Evolutionary conservation across 1,140 invertebrate genomes (phyloP).

Genomic region (Rhyacophila brunnea): DNA sequence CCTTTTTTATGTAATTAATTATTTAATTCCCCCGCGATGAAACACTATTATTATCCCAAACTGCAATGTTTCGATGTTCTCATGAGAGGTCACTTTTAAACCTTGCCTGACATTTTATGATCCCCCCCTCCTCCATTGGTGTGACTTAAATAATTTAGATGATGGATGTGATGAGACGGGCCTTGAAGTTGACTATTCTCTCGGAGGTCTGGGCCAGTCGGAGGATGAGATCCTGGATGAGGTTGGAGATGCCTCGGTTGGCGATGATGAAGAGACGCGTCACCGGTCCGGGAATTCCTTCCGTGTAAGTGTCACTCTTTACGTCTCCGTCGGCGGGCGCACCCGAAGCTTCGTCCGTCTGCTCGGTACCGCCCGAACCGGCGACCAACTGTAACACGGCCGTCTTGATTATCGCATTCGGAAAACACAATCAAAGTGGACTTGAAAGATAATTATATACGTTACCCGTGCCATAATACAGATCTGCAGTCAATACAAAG

Average conservation of each 20-base stretch:
- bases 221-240: conserved; percentile 82
- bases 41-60: conserved; percentile 5
- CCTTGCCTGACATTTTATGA: not conserved
- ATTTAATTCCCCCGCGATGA: not conserved
- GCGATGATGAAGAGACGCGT: conserved; percentile 81
- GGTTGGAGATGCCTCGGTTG: conserved; percentile 78
- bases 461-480: no score
- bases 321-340: conserved; percentile 55
- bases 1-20: no score
- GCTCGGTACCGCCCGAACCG: conserved; percentile 61
- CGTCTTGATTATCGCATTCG: not conserved
- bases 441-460: conserved; percentile 36
- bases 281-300: conserved; percentile 80
- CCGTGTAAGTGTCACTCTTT: conserved; percentile 63
- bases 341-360: conserved; percentile 57
- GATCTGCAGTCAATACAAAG: no score
- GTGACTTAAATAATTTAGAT: conserved; percentile 59
- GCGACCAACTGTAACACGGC: conserved; percentile 67
- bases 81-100: no score
- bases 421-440: conserved; percentile 38
- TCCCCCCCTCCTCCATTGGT: not conserved
- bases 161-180: conserved; percentile 81
- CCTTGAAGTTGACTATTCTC: conserved; percentile 87
- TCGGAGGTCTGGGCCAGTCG: conserved; percentile 83
- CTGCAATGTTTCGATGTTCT: not conserved